Evolutionary conservation across 2,113 vertebrate species (phyloP), one percentile per base, ranked within the genome.

Genomic region (Parotia lawesii): DNA sequence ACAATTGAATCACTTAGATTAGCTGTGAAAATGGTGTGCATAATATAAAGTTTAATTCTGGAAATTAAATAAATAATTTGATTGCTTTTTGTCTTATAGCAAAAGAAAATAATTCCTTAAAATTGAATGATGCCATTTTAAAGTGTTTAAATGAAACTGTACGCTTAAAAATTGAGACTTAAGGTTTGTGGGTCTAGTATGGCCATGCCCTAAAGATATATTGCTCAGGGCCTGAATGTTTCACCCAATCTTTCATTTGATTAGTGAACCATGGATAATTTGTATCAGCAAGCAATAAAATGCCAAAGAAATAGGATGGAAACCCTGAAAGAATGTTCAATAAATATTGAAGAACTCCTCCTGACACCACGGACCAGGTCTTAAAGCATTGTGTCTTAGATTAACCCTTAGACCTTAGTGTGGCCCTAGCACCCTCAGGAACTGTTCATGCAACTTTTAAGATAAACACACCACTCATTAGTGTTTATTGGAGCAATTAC

Each of bases 391-490:
- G 93, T 95, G 96, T 94, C 97, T 97, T 91, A 96, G 84, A 97
- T 97, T 97, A 96, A 97, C 96, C 95, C 87, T 93, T 89, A 91
- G 96, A 97, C 97, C 95, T 94, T 72, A 77, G 57, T 83, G 67
- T 89, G 87, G 94, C 93, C 90, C 25, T 76, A 64, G 37, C 89
- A 95, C 94, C 93, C 94, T 88, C 66, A 97, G 93, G 96, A 96
- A 94, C 89, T 87, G 82, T 96, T 94, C 94, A 66, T 91, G 67
- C 51, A 94, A 94, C 88, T 94, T 96, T 90, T 95, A 97, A 95
- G 93, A 96, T 97, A 97, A 97, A 97, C 95, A 96, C 18, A 90
- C 53, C 37, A 87, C 74, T 96, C 91, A 95, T 96, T 96, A 96
- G 61, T 92, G 93, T 91, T 95, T 95, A 94, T 56, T 87, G 85